Base-by-base conservation (phyloP, 1,140 invertebrate genomes). In the Eriocheir sinensis region DNA sequence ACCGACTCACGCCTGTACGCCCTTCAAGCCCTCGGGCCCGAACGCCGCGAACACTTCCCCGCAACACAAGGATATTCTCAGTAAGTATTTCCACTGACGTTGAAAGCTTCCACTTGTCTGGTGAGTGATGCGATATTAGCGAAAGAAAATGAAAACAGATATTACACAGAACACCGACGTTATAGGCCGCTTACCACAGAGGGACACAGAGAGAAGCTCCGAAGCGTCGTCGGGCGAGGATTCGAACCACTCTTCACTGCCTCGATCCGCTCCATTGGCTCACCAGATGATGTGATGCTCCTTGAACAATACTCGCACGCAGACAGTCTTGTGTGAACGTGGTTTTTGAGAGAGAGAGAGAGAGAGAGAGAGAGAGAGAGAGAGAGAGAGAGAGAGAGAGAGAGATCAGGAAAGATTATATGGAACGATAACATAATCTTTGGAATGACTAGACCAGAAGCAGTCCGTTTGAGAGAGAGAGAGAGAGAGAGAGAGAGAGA, bases 111-210 rank as follows among this genome's bases (percentile, higher is more conserved):
- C 83, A 92, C 38, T 92, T 92, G 38, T 40, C 60, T 92, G 80
- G 44, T 92, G 60, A 92, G 48, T 92, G 79, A 85, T 83, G 91
- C 91, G 53, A 92, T 92, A 92, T 85, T 92, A 92, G 91, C 91
- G 80, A 85, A 92, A 41, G 80, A 83, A 92, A 92, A 92, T 92
- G 80, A 85, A 38, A 92, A 92, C 91, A 92, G 44, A 92, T 92
- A 92, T 92, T 81, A 92, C 91, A 92, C 60, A 83, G 38, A 92
- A 92, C 91, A 92, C 91, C 80, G 91, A 92, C 83, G 41, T 85
- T 85, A 92, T 92, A 85, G 80, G 91, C 81, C 40, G 91, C 83
- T 92, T 85, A 27, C 79, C 81, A 92, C 30, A 92, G 40, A 85
- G 91, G 60, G 91, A 81, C 60, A 83, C 80, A 92, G 41, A 90